phyloP scores from a whole-genome alignment of 2,113 vertebrate genomes.

The Pachypanchax playfairii region DNA sequence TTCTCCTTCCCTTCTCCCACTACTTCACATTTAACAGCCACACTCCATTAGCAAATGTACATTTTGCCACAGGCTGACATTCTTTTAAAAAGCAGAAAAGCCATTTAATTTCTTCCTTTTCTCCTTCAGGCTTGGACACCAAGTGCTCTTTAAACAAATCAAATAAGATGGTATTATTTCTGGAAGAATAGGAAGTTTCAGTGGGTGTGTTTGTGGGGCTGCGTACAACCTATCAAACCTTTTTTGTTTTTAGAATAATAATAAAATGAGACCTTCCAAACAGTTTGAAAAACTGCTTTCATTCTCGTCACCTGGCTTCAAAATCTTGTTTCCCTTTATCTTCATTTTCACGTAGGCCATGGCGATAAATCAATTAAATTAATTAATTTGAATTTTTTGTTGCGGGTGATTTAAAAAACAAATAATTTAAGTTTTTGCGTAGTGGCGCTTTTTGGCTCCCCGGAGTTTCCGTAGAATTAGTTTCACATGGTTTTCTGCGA shows the following conservation, averaged over 20 bases:
- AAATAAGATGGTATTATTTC: conserved; percentile 59
- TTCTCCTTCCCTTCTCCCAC: conserved; percentile 26
- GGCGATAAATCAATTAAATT: no score
- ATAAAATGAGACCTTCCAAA: background rate
- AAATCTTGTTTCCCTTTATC: background rate
- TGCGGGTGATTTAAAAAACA: no score
- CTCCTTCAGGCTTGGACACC: conserved; percentile 61
- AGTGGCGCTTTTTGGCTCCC: no score
- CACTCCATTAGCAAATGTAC: conserved; percentile 74
- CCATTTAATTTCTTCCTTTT: conserved; percentile 60
- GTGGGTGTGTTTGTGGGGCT: conserved; percentile 26
- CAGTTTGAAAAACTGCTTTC: conserved; percentile 12
- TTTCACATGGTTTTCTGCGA: no score
- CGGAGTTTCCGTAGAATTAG: no score
- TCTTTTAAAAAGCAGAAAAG: conserved; percentile 61
- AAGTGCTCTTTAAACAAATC: conserved; percentile 67
- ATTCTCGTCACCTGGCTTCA: background rate
- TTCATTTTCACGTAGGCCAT: conserved; percentile 32
- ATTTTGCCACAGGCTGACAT: conserved; percentile 66
- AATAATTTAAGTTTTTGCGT: no score
- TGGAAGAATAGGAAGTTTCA: conserved; percentile 55
- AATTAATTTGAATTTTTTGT: no score
- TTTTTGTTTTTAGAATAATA: background rate
- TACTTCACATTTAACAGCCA: conserved; percentile 67
- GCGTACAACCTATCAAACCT: conserved; percentile 30